Conservation (phyloP, 2,888 invertebrate genomes). For the Chymomyza procnemis region DNA sequence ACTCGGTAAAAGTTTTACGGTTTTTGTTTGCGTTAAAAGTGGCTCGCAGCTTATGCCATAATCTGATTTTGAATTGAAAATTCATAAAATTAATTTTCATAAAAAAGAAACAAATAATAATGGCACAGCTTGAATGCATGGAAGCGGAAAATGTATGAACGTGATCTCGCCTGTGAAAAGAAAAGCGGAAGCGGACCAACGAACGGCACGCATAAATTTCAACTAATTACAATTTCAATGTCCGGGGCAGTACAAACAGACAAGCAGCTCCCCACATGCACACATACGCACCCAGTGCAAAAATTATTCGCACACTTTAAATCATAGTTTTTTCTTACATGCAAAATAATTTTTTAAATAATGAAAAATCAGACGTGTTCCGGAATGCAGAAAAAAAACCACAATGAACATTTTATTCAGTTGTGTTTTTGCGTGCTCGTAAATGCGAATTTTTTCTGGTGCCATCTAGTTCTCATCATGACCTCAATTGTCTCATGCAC, state of each 20-base stretch:
- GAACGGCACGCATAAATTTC: slow-evolving; percentile 59
- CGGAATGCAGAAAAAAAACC: too few relatives aligned
- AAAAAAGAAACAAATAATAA: slow-evolving; percentile 45
- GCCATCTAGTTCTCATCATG: too few relatives aligned
- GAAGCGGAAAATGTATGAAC: slow-evolving; percentile 31
- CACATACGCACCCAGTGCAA: background rate
- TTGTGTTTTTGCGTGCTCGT: too few relatives aligned
- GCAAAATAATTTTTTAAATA: too few relatives aligned
- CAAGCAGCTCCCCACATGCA: slow-evolving; percentile 1
- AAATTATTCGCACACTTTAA: too few relatives aligned
- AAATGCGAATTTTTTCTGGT: too few relatives aligned
- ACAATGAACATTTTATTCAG: too few relatives aligned
- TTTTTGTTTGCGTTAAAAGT: slow-evolving; percentile 10
- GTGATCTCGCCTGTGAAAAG: slow-evolving; percentile 44
- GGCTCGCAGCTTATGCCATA: slow-evolving; percentile 44
- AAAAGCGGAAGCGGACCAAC: slow-evolving; percentile 47
- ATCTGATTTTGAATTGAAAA: slow-evolving; percentile 65
- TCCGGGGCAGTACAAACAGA: slow-evolving; percentile 43
- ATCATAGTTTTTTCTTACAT: too few relatives aligned
- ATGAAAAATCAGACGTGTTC: too few relatives aligned
- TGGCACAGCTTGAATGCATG: slow-evolving; percentile 34
- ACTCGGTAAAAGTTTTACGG: slow-evolving; percentile 31
- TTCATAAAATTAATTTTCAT: slow-evolving; percentile 50
- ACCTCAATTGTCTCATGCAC: too few relatives aligned
- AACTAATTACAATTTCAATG: slow-evolving; percentile 71